Conservation (phyloP, 35 echinoderm and acorn worm species). For the Strongylocentrotus purpuratus region DNA sequence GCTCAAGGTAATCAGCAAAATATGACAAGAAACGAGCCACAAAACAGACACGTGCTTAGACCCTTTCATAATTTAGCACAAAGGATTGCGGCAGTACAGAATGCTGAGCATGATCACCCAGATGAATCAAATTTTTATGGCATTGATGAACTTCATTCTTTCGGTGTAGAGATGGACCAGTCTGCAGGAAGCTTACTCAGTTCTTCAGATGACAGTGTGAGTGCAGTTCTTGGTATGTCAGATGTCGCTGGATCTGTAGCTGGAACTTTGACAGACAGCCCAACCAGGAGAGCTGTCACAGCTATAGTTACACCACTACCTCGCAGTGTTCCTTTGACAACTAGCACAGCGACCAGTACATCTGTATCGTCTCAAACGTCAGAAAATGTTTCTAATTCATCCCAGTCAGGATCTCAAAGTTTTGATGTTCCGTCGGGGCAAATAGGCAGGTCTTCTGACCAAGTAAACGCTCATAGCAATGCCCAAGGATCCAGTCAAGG, state of each 20-base stretch:
- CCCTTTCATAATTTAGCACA: conserved; percentile 10
- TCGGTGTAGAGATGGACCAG: conserved; percentile 41
- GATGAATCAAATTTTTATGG: conserved; percentile 17
- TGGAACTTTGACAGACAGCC: conserved; percentile 12
- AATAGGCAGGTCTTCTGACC: neutral
- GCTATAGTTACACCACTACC: conserved; percentile 28
- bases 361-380: neutral
- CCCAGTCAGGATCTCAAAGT: neutral
- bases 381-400: neutral
- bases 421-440: neutral
- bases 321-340: conserved; percentile 31
- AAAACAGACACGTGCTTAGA: neutral
- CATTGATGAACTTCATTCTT: conserved; percentile 31
- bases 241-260: neutral
- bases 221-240: neutral
- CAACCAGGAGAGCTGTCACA: conserved; percentile 33
- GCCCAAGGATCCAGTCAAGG: neutral
- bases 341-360: neutral
- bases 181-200: conserved; percentile 2
- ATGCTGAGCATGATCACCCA: neutral
- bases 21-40: neutral
- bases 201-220: conserved; percentile 14
- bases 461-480: neutral
- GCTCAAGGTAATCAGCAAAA: neutral
- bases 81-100: neutral